Percentiles rank a stretch among this genome's conserved stretches.
Evolutionary conservation across 2,797 vertebrate genomes (phyloP).

Genomic region (Toxotes lorentzi): DNA sequence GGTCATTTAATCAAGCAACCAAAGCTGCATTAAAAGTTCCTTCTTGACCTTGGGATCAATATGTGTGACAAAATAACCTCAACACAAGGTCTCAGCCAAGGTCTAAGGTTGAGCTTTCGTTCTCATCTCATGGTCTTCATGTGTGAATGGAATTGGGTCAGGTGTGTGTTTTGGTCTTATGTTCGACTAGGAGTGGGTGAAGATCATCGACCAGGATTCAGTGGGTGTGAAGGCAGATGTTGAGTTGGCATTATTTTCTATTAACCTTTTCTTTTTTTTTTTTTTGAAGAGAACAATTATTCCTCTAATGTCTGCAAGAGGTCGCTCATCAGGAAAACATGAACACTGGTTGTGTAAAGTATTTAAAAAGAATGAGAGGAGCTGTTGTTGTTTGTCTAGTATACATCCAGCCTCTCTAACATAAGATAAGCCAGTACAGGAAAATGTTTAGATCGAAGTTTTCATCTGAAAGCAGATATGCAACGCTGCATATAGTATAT

Average conservation of each 20-base stretch:
- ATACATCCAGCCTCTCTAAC: neutral
- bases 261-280: neutral
- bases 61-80: neutral
- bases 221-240: neutral
- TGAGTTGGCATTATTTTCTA: neutral
- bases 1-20: neutral
- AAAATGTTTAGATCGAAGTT: conserved; percentile 11
- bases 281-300: neutral
- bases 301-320: neutral
- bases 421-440: neutral
- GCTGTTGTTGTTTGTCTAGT: conserved; percentile 5
- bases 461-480: conserved; percentile 36
- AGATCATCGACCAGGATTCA: neutral
- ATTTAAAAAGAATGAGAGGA: conserved; percentile 13
- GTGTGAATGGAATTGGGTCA: neutral
- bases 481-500: conserved; percentile 27
- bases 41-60: neutral
- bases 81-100: neutral
- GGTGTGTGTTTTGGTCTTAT: neutral
- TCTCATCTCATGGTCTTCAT: neutral
- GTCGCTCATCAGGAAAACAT: conserved; percentile 12
- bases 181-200: no score
- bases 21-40: neutral
- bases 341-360: neutral
- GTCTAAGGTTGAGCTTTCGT: neutral